phyloP scores from a whole-genome alignment of 2,888 invertebrate species.

The Eulithis testata region DNA sequence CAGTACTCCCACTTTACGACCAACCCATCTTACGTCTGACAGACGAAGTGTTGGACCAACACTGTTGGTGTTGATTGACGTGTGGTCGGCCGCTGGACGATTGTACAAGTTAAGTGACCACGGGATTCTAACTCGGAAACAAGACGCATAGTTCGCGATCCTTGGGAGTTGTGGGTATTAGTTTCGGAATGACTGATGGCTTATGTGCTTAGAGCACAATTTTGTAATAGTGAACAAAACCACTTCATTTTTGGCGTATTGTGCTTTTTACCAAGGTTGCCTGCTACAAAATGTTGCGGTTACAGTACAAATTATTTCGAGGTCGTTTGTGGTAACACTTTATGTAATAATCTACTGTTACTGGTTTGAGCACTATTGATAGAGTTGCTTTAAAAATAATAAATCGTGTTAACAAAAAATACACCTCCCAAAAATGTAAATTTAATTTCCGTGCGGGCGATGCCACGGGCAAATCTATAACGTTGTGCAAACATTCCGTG shows the following conservation, averaged over 20 bases:
- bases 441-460: slow-evolving; percentile 39
- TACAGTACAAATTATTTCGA: background rate
- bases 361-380: background rate
- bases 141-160: slow-evolving; percentile 61
- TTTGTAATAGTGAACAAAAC: slow-evolving; percentile 8
- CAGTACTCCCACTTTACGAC: slow-evolving; percentile 32
- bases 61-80: slow-evolving; percentile 73
- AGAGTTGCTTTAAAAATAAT: background rate
- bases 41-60: slow-evolving; percentile 48
- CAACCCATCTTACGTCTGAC: slow-evolving; percentile 42
- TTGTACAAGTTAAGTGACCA: slow-evolving; percentile 52
- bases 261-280: no score
- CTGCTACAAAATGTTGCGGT: no score
- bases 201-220: slow-evolving; percentile 47
- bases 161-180: slow-evolving; percentile 62
- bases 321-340: background rate
- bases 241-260: no score
- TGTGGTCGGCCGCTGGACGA: slow-evolving; percentile 70
- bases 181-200: slow-evolving; percentile 66
- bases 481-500: slow-evolving; percentile 47
- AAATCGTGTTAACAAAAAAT: slow-evolving; percentile 1
- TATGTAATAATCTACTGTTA: background rate
- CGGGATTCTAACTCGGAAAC: slow-evolving; percentile 47
- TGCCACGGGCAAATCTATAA: slow-evolving; percentile 43
- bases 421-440: slow-evolving; percentile 23